Evolutionary conservation across 1,140 invertebrate genomes (phyloP).

Genomic region (Drosophila virilis): DNA sequence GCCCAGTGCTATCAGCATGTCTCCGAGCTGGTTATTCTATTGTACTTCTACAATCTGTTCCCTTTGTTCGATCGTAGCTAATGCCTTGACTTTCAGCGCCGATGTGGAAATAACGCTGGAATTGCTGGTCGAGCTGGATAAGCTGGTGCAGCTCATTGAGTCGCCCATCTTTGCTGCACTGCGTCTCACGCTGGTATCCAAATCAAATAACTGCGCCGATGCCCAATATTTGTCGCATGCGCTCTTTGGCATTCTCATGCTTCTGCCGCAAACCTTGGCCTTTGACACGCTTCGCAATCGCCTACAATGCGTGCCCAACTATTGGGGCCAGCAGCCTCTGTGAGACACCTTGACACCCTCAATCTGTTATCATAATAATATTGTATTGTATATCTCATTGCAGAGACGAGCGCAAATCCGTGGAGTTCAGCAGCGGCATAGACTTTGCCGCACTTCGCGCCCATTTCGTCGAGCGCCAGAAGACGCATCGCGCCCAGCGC

Average conservation of each 20-base stretch:
- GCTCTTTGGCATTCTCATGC: slow-evolving; percentile 98
- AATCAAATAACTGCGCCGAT: slow-evolving; percentile 87
- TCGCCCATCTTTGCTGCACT: slow-evolving; percentile 99
- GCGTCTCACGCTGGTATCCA: slow-evolving; percentile 92
- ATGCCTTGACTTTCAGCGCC: slow-evolving; percentile 87
- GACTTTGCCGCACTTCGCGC: slow-evolving; percentile 86
- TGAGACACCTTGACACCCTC: slow-evolving; percentile 37
- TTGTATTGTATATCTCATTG: neutral
- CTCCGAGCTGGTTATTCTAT: slow-evolving; percentile 93
- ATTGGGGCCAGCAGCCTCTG: slow-evolving; percentile 70
- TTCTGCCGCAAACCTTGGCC: slow-evolving; percentile 98
- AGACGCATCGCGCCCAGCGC: slow-evolving; percentile 85
- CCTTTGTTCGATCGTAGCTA: neutral
- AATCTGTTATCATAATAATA: neutral
- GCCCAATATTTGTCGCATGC: slow-evolving; percentile 92
- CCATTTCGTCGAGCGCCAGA: slow-evolving; percentile 87
- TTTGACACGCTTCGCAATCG: slow-evolving; percentile 95
- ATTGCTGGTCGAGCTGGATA: slow-evolving; percentile 97
- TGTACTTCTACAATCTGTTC: slow-evolving; percentile 87
- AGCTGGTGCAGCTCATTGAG: slow-evolving; percentile 98
- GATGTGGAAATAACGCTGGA: slow-evolving; percentile 98
- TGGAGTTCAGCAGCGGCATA: slow-evolving; percentile 84
- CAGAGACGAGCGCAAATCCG: slow-evolving; percentile 69
- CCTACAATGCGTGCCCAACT: slow-evolving; percentile 94
- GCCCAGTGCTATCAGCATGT: slow-evolving; percentile 98